Base-by-base conservation (phyloP, 2,797 vertebrate genomes). In the Argentina silus region DNA sequence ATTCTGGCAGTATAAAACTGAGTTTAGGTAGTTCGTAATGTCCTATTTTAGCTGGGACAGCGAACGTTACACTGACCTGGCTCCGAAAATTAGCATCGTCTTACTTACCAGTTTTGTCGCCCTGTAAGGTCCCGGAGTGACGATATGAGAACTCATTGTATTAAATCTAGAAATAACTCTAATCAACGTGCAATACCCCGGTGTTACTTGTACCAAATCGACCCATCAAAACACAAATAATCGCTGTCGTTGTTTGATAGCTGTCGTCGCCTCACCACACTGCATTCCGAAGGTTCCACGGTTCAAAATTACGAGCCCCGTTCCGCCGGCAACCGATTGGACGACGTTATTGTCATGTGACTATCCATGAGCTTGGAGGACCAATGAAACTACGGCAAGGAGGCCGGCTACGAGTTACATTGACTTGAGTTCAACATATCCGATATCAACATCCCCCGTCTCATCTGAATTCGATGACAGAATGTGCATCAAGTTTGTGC, bases 91-190 rank as follows among this genome's bases (percentile, higher is more conserved):
- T 6, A 5, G 21, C 11, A 27, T 15, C 11, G 3, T 12, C 15
- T 15, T 4, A 7, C 67, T 56, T 69, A 69, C 67, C 51, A 69
- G 67, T 69, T 69, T 69, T n/a, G 67, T 69, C 10, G 67, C 67
- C 19, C 67, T 43, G 51, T 69, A 69, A 6, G 67, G 67, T 15
- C 67, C 67, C 7, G 67, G 67, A 21, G 67, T 69, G 36, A 69
- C 50, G 3, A 69, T 57, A 55, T 45, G 51, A 43, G 51, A 43
- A 44, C n/a, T 69, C 67, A 68, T 68, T 17, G 5, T 56, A 42
- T 17, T 43, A 3, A 42, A 50, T 21, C 17, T 50, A 67, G 6
- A 67, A 63, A 2, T 7, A 12, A 15, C 17, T 50, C 50, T 1
- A 67, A 63, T 4, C 15, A 12, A 27, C 65, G 19, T 3, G 14